Conservation (phyloP, 35 echinoderm and acorn worm genomes). For the Ophioderma brevispina region DNA sequence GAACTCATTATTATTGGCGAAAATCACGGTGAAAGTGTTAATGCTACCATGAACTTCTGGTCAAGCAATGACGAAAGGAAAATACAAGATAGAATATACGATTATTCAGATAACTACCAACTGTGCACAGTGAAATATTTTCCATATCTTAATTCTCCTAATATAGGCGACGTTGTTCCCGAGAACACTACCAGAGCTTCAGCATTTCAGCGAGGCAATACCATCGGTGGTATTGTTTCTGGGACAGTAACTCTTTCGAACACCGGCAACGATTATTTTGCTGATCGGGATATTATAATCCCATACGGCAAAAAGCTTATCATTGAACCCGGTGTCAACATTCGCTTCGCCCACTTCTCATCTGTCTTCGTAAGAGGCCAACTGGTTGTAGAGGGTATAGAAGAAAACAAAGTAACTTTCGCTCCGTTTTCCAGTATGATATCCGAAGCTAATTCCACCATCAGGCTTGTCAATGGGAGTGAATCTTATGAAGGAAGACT, state of each 20-base stretch:
- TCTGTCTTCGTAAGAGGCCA: background rate
- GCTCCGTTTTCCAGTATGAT: background rate
- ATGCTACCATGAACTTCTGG: background rate
- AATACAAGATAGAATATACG: background rate
- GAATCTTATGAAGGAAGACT: conserved; percentile 16
- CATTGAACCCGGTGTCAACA: background rate
- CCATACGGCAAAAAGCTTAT: background rate
- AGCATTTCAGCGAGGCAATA: background rate
- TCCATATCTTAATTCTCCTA: background rate
- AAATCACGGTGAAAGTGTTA: background rate
- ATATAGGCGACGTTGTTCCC: background rate
- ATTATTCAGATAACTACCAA: background rate
- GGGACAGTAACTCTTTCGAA: background rate
- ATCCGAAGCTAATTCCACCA: background rate
- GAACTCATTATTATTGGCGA: background rate
- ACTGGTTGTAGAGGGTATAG: background rate
- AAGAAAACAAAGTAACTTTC: background rate
- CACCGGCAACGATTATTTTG: background rate
- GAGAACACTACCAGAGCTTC: background rate
- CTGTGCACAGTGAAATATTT: background rate
- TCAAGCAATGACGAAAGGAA: background rate
- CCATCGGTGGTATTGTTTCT: background rate
- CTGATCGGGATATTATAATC: background rate
- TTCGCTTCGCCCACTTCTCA: background rate
- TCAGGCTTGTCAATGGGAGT: background rate